These are phyloP conservation scores for Spodoptera litura DNA, from an alignment of 1,140 invertebrate genomes.

Conservation along the genomic window DNA sequence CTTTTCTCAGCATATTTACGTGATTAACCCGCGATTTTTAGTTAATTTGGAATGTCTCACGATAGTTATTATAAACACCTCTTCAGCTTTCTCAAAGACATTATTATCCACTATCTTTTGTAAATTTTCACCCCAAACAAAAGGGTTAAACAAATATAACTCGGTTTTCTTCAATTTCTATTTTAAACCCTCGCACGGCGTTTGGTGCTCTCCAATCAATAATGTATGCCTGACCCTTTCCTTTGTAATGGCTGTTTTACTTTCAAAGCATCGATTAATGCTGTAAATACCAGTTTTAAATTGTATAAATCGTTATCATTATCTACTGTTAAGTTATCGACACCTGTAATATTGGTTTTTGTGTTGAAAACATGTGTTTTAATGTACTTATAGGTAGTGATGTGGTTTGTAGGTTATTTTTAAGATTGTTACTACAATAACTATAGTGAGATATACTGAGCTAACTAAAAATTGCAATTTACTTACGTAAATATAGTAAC, in stretches of 20 bases:
- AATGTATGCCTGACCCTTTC: conserved; percentile 7
- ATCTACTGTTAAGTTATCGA: background rate
- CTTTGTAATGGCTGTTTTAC: conserved; percentile 18
- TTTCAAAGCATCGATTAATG: conserved; percentile 20
- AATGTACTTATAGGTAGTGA: no score
- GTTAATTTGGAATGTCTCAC: no score
- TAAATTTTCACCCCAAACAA: background rate
- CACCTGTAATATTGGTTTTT: background rate
- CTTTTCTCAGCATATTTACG: no score
- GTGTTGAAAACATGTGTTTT: background rate
- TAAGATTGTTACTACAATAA: no score
- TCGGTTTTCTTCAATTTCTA: background rate
- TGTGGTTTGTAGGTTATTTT: no score
- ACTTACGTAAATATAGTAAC: no score
- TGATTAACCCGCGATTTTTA: no score
- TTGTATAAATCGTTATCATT: conserved; percentile 6
- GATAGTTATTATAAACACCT: no score
- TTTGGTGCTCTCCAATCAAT: background rate
- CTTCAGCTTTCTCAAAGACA: no score
- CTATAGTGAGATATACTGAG: no score
- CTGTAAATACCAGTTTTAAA: conserved; percentile 14
- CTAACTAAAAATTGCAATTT: no score
- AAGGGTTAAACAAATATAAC: background rate
- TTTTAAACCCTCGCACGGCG: background rate
- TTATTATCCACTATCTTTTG: background rate